phyloP scores from a whole-genome alignment of 2,888 invertebrate species.

The Choreutis nemorana region DNA sequence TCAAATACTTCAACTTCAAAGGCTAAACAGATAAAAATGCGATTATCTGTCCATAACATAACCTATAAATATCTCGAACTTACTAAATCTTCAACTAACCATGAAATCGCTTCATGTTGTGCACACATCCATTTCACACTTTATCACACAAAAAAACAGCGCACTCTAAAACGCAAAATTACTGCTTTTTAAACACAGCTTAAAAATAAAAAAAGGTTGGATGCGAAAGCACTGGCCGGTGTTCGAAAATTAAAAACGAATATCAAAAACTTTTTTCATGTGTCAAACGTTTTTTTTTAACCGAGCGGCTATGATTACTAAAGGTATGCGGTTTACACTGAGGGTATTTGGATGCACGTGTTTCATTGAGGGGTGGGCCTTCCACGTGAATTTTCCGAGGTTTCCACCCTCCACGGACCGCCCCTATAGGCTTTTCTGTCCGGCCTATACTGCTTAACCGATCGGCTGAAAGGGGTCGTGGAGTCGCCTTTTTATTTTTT shows the following conservation, averaged over 20 bases:
- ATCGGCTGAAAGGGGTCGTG: conserved; percentile 38
- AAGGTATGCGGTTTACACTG: conserved; percentile 53
- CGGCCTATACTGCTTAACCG: conserved; percentile 65
- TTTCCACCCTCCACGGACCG: conserved; percentile 65
- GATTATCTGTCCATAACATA: background rate
- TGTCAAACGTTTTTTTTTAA: conserved; percentile 27
- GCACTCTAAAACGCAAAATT: conserved; percentile 33
- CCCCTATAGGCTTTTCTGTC: conserved; percentile 68
- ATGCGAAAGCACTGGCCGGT: background rate
- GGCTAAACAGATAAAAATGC: conserved; percentile 13
- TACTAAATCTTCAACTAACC: conserved; percentile 51
- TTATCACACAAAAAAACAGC: conserved; percentile 33
- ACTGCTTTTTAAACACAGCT: conserved; percentile 33
- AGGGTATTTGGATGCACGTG: conserved; percentile 62
- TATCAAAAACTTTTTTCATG: background rate
- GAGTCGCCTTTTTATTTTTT: too few species aligned
- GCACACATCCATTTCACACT: conserved; percentile 51
- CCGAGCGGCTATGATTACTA: conserved; percentile 55
- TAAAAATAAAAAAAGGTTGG: background rate
- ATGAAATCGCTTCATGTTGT: conserved; percentile 57
- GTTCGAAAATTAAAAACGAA: background rate
- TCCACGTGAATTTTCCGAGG: conserved; percentile 65
- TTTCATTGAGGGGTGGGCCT: conserved; percentile 50
- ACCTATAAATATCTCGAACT: conserved; percentile 19
- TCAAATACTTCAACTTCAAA: background rate